Evolutionary conservation across 1,140 invertebrate genomes (phyloP), one percentile per base, ranked within the genome.

Genomic region (Drosophila littoralis): DNA sequence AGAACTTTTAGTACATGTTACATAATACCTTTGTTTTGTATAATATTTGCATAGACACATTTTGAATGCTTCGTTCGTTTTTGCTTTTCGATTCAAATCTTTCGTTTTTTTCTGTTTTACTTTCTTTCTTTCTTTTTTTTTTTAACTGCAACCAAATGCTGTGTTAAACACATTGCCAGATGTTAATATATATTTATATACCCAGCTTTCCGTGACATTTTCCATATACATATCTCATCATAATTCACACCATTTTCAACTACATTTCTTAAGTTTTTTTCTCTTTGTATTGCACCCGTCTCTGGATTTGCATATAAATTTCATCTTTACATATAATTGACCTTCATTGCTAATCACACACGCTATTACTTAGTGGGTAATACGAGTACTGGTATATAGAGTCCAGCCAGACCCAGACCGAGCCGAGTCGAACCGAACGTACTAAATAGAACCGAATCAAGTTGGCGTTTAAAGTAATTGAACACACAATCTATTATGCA

Each of bases 281-380:
- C 32, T 3, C 17, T 52, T 38, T 60, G 13, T 42, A 58, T 48
- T 35, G 40, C 42, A 61, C 51, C 54, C 60, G 35, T 59, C 22
- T 46, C 54, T 64, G 69, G 67, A 69, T 85, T 68, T 77, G 74
- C 71, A 72, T 79, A 79, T 74, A 75, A 81, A 75, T 81, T 88
- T 81, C 60, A 79, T 77, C 57, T 78, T 84, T 75, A 77, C 66
- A 84, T 70, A 83, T 91, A 91, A 91, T 91, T 91, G 90, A 91
- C 90, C 90, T 91, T 91, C 90, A 88, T 91, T 91, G 75, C 90
- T 91, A 91, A 91, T 91, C 90, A 91, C 90, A 91, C 51, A 35
- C 57, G 42, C 57, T 59, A 45, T 32, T 59, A 59, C 57, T 59
- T 59, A 59, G 32, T 46, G 57, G 57, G 57, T 42, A 42, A 57